Evolutionary conservation across 2,113 vertebrate species (phyloP), one percentile per base, ranked within the genome.

Genomic region (sheep (Ovis aries)): DNA sequence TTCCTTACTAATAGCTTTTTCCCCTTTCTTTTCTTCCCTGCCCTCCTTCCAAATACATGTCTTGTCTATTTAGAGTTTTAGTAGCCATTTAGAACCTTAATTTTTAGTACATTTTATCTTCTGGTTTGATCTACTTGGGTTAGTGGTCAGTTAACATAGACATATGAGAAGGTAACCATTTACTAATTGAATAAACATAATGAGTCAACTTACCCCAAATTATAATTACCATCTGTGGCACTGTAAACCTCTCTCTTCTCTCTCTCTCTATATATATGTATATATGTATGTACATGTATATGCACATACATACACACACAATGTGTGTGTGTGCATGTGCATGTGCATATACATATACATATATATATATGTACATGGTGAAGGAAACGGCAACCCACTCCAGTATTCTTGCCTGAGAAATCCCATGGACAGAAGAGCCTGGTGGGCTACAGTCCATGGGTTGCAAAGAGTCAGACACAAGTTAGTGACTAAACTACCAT

Each of bases 71-170:
- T 83, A 81, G 33, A 53, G 11, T 52, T 52, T 82, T 52, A 52
- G 50, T 90, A 82, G 21, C 59, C 77, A 86, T 60, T 96, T 78
- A 86, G 3, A 60, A 10, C 4, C 25, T 94, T 74, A 67, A 74
- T 93, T 40, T 86, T 95, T 77, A 45, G 10, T 77, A 50, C 55
- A 33, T 77, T 89, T 91, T 78, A 59, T 96, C 96, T 96, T 95
- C 59, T 95, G 71, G 31, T 57, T 81, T 45, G 27, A 96, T 31
- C 10, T 12, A 64, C 45, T 92, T 96, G 88, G 86, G 87, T 77
- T 83, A 50, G 27, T 95, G 31, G 23, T 16, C 57, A 94, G 12
- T 64, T 81, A 62, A 53, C 16, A 59, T 16, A 93, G 36, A 55
- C 71, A 17, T 11, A 80, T 52, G 60, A 96, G 11, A 81, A 97